phyloP scores from a whole-genome alignment of 2,888 invertebrate genomes.

The Panopea generosa region DNA sequence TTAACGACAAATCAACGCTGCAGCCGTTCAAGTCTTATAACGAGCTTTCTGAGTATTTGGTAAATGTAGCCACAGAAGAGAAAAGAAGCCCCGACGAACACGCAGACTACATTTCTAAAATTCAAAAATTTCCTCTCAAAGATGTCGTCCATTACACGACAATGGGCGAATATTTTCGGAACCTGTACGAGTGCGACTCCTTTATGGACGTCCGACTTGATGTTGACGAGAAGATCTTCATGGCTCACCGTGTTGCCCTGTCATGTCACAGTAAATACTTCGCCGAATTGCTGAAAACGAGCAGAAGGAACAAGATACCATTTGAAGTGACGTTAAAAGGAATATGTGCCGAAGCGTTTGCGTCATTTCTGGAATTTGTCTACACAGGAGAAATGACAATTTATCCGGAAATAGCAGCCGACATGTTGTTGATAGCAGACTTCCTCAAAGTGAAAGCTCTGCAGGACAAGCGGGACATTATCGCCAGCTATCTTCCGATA shows the following conservation, averaged over 20 bases:
- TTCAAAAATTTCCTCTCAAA: neutral
- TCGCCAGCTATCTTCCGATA: slow-evolving; percentile 39
- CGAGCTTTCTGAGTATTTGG: neutral
- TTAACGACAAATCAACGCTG: neutral
- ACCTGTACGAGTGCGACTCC: slow-evolving; percentile 75
- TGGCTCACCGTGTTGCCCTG: slow-evolving; percentile 70
- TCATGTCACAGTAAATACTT: slow-evolving; percentile 75
- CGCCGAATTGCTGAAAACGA: slow-evolving; percentile 57
- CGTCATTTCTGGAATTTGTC: slow-evolving; percentile 65
- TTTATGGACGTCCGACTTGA: slow-evolving; percentile 71
- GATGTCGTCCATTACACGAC: slow-evolving; percentile 62
- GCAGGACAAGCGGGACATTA: slow-evolving; percentile 26
- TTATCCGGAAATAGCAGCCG: slow-evolving; percentile 49
- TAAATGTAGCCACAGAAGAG: neutral
- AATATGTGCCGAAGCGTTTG: slow-evolving; percentile 67
- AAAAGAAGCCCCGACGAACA: neutral
- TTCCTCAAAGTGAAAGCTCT: slow-evolving; percentile 59
- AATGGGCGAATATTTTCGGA: slow-evolving; percentile 69
- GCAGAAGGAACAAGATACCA: slow-evolving; percentile 53
- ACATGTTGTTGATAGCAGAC: slow-evolving; percentile 61
- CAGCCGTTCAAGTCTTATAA: neutral
- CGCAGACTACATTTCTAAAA: neutral
- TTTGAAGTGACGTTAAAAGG: slow-evolving; percentile 62
- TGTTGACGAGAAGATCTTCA: slow-evolving; percentile 64
- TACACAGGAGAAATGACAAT: slow-evolving; percentile 66